Evolutionary conservation across 2,888 invertebrate species (phyloP).

Genomic region (Hirtodrosophila duncani): DNA sequence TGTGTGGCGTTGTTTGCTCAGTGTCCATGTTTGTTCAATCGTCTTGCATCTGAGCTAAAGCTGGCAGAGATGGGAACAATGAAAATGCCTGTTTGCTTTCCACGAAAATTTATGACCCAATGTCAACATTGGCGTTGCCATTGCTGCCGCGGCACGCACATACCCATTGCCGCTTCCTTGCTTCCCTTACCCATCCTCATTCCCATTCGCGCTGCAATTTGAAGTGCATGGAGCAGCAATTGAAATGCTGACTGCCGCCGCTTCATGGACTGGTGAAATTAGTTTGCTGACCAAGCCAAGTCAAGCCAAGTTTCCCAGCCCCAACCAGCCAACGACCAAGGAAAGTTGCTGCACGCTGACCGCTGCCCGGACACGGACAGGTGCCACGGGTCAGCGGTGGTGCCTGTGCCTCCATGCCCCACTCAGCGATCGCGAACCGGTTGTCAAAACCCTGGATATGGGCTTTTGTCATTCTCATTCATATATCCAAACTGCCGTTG

Average conservation of each 20-base stretch:
- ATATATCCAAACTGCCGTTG: slow-evolving; percentile 43
- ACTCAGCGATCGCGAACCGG: slow-evolving; percentile 32
- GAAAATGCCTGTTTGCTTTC: slow-evolving; percentile 54
- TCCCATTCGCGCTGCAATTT: background rate
- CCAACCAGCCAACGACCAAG: too few species aligned
- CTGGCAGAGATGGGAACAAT: slow-evolving; percentile 34
- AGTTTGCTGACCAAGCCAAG: slow-evolving; percentile 46
- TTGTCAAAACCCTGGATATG: slow-evolving; percentile 56
- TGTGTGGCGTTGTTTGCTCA: slow-evolving; percentile 33
- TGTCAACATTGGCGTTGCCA: slow-evolving; percentile 53
- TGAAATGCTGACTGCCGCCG: slow-evolving; percentile 27
- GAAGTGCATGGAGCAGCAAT: slow-evolving; percentile 28
- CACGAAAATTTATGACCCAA: slow-evolving; percentile 51
- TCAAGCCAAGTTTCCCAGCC: slow-evolving; percentile 4
- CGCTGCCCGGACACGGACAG: slow-evolving; percentile 16
- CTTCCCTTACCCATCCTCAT: background rate
- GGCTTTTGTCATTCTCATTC: slow-evolving; percentile 33
- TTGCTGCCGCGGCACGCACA: too few species aligned
- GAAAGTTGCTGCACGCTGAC: slow-evolving; percentile 42
- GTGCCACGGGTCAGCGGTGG: background rate
- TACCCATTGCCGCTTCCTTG: background rate
- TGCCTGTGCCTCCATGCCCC: background rate
- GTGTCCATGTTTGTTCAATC: slow-evolving; percentile 26
- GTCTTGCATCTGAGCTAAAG: slow-evolving; percentile 28
- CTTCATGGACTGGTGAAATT: slow-evolving; percentile 56